A percentile compares a stretch with the other conserved stretches of the same genome.
phyloP scores from a whole-genome alignment of 2,888 invertebrate genomes.

The Tethea ocularis region DNA sequence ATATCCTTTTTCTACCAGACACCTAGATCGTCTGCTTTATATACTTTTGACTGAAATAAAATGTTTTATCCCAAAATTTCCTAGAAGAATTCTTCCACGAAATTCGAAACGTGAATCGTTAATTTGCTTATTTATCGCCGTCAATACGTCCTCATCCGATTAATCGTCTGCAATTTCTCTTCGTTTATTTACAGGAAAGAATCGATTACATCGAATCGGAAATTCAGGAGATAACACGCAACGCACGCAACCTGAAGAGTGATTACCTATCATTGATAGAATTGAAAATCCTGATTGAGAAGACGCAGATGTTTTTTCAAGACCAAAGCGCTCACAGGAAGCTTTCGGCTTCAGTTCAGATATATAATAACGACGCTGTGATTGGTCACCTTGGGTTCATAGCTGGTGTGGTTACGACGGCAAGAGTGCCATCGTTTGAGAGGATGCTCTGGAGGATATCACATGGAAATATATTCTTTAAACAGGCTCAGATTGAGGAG shows the following conservation, averaged over 20 bases:
- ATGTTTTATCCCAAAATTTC: not conserved
- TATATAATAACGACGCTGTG: slow-evolving; percentile 72
- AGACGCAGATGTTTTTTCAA: slow-evolving; percentile 77
- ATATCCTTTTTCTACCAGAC: too few relatives aligned
- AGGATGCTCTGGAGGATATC: slow-evolving; percentile 80
- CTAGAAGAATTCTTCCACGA: not conserved
- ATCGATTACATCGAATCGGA: slow-evolving; percentile 81
- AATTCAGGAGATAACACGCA: slow-evolving; percentile 77
- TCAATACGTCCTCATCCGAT: not conserved
- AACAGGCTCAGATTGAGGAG: slow-evolving; percentile 75
- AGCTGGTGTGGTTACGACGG: slow-evolving; percentile 74
- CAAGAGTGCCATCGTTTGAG: slow-evolving; percentile 71
- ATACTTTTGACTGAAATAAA: not conserved
- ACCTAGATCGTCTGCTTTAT: too few relatives aligned
- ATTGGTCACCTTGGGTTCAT: slow-evolving; percentile 75
- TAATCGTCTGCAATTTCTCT: slow-evolving; percentile 3
- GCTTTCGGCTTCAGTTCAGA: slow-evolving; percentile 74
- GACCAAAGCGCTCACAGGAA: slow-evolving; percentile 85
- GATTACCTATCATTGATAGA: slow-evolving; percentile 74
- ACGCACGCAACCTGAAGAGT: slow-evolving; percentile 72
- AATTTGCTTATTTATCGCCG: not conserved
- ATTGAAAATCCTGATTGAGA: slow-evolving; percentile 71
- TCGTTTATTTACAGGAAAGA: slow-evolving; percentile 66
- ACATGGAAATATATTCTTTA: slow-evolving; percentile 79
- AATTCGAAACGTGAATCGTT: not conserved